Conservation (phyloP, 1,140 invertebrate genomes). For the Centruroides vittatus region DNA sequence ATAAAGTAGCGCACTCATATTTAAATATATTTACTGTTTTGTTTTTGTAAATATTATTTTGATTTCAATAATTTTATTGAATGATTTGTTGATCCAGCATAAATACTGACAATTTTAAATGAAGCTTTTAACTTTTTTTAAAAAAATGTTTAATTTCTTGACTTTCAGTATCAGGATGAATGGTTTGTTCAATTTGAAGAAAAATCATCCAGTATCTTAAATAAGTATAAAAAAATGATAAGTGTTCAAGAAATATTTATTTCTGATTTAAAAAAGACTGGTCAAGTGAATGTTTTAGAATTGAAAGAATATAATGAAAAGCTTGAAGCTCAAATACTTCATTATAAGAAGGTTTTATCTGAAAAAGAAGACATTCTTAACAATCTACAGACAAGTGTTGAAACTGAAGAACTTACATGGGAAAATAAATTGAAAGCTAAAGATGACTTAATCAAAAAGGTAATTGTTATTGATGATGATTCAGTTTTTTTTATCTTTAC, state of each 20-base stretch:
- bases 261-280: conserved; percentile 4
- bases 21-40: too few relatives aligned
- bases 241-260: not conserved
- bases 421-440: conserved; percentile 2
- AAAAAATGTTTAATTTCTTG: not conserved
- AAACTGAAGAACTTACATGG: conserved; percentile 10
- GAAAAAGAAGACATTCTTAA: conserved; percentile 9
- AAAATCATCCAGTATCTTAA: not conserved
- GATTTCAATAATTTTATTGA: too few relatives aligned
- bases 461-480: too few relatives aligned
- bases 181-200: conserved; percentile 3
- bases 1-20: too few relatives aligned
- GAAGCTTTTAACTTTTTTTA: too few relatives aligned
- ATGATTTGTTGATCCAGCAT: too few relatives aligned
- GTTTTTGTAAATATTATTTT: too few relatives aligned
- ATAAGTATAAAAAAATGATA: not conserved
- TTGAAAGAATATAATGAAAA: not conserved
- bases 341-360: conserved; percentile 8
- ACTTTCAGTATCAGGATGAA: not conserved
- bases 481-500: too few relatives aligned
- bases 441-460: not conserved
- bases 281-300: not conserved
- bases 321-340: conserved; percentile 3
- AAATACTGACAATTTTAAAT: too few relatives aligned
- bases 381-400: conserved; percentile 9